Evolutionary conservation across 2,888 invertebrate species (phyloP), one percentile per base, ranked within the genome.

Genomic region (Trypoxylon attenuatum): DNA sequence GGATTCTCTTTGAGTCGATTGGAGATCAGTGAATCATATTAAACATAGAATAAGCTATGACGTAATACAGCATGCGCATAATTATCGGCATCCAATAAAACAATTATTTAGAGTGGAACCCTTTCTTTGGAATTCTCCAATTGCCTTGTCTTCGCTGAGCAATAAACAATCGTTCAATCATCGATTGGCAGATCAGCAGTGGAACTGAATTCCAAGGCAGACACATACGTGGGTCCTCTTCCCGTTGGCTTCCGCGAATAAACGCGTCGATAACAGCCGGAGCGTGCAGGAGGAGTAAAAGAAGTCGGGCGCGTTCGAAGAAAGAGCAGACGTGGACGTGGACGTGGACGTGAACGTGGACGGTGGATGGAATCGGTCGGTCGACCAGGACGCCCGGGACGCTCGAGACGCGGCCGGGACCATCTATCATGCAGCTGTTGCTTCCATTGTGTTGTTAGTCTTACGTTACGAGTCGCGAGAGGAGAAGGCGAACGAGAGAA

Each of bases 391-490:
- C 80, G 72, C 59, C 70, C 72, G 77, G 72, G 76, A 74, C 80
- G 72, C 59, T 70, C 72, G 77, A 71, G 76, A 74, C 80, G n/a
- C n/a, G 72, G 60, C 70, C 72, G 77, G 72, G 76, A 74, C 80
- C 81, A 83, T 82, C 82, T 83, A 83, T 83, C 82, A 84, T 84
- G 84, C 86, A 86, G 85, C 85, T 85, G 84, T 84, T 84, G 84
- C 82, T 80, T 85, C 84, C 86, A 86, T 86, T 86, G 86, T 85
- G 84, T 85, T 85, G 84, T 86, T 85, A 84, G 84, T 84, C 84
- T 84, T 84, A 78, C 82, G 82, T 84, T 84, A 81, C 82, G 69
- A 71, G 81, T 80, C 77, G 81, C 74, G 23, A 42, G 39, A 22
- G 49, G 50, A 53, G 50, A 53, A 42, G 46, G 41, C 33, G 56